Conservation (phyloP, 2,113 vertebrate genomes). For the Corapipo altera region DNA sequence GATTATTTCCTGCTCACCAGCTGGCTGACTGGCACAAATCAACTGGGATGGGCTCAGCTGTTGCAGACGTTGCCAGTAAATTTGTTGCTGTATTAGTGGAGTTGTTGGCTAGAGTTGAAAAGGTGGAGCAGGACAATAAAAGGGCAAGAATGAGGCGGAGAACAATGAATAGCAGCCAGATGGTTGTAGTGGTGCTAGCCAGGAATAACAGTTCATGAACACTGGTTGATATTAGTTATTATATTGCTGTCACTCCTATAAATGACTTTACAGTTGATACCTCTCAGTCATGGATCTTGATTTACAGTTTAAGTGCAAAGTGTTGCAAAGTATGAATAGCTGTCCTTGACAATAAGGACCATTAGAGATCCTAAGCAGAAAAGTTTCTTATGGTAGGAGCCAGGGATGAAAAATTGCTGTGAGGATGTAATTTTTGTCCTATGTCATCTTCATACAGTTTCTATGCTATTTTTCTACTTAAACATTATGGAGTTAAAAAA, state of each 20-base stretch:
- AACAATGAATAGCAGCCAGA: background rate
- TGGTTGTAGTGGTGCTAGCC: background rate
- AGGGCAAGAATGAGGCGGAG: conserved; percentile 10
- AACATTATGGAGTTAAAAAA: background rate
- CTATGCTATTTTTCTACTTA: background rate
- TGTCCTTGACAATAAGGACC: background rate
- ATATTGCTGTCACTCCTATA: background rate
- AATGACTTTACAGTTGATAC: background rate
- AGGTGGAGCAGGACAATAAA: conserved; percentile 11
- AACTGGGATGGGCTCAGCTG: conserved; percentile 37
- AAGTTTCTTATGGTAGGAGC: background rate
- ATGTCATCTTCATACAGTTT: background rate
- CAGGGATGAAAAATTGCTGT: background rate
- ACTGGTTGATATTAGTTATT: background rate
- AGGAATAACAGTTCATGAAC: conserved; percentile 20
- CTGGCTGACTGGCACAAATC: conserved; percentile 36
- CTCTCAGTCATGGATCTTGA: background rate
- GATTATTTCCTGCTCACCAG: conserved; percentile 30
- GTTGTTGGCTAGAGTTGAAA: background rate
- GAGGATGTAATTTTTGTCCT: background rate
- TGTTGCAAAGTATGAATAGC: background rate
- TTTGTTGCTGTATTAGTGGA: conserved; percentile 10
- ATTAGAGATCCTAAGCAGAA: background rate
- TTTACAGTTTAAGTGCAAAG: background rate
- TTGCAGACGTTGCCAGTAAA: conserved; percentile 25